Evolutionary conservation across 2,797 vertebrate genomes (phyloP).

Genomic region (Mus minutoides): DNA sequence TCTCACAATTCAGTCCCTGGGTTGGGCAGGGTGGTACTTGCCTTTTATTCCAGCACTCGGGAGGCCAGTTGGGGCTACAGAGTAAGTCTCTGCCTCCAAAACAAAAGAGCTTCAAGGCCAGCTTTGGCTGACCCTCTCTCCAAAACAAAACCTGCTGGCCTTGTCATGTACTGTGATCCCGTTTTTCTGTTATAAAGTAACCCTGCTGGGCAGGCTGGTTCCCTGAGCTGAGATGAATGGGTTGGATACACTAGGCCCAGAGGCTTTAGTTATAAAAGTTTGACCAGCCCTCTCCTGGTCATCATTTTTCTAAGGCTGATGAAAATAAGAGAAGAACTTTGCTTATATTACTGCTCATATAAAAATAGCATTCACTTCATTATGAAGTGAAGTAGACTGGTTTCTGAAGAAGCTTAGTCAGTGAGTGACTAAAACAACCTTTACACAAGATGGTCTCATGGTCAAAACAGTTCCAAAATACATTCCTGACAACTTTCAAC

Average conservation of each 20-base stretch:
- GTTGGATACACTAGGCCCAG: background rate
- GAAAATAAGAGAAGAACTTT: conserved; percentile 60
- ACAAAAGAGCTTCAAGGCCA: background rate
- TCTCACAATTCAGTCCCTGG: background rate
- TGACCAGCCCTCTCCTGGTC: conserved; percentile 42
- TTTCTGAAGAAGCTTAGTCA: conserved; percentile 71
- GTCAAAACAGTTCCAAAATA: conserved; percentile 53
- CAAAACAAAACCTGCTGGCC: background rate
- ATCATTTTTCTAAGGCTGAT: conserved; percentile 57
- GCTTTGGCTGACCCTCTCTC: background rate
- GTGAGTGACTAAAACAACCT: conserved; percentile 61
- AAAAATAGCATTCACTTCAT: conserved; percentile 70
- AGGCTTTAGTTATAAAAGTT: conserved; percentile 47
- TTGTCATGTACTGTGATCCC: background rate
- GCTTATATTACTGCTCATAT: conserved; percentile 57
- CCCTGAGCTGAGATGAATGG: conserved; percentile 3
- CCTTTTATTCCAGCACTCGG: background rate
- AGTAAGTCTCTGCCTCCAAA: background rate
- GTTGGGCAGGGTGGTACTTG: background rate
- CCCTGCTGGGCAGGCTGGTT: background rate
- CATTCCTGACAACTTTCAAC: conserved; percentile 55
- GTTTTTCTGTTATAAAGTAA: background rate
- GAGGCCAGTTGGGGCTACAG: background rate
- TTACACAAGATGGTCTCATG: conserved; percentile 61
- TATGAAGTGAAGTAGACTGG: conserved; percentile 63